phyloP scores from a whole-genome alignment of 2,888 invertebrate species.

The Lepidocyrtoides sp. region DNA sequence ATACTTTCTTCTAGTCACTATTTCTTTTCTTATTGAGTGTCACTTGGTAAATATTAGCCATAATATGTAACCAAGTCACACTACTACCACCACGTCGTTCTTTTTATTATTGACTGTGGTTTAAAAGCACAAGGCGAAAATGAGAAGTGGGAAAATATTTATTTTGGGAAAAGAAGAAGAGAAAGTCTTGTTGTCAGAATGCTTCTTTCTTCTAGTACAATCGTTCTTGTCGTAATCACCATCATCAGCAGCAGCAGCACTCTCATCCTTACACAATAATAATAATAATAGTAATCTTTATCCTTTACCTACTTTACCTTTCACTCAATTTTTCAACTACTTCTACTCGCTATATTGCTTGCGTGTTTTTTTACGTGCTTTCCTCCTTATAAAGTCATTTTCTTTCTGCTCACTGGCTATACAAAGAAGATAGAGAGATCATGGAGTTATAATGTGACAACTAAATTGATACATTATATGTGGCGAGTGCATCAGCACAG shows the following conservation, averaged over 20 bases:
- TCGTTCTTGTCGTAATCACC: too few relatives aligned
- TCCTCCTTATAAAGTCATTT: background rate
- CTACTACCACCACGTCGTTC: too few relatives aligned
- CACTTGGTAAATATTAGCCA: too few relatives aligned
- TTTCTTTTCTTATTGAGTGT: too few relatives aligned
- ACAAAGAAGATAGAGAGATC: slow-evolving; percentile 1
- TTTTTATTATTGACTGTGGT: background rate
- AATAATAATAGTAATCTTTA: background rate
- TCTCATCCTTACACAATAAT: too few relatives aligned
- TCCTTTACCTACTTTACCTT: background rate
- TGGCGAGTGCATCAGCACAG: background rate
- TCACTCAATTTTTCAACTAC: too few relatives aligned
- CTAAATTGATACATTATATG: slow-evolving; percentile 65
- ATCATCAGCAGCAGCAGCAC: too few relatives aligned
- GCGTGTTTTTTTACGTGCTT: background rate
- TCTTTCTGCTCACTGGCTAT: slow-evolving; percentile 19
- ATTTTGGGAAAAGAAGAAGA: background rate
- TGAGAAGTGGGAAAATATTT: background rate
- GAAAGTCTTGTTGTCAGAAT: background rate
- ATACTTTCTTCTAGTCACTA: too few relatives aligned
- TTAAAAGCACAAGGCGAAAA: too few relatives aligned
- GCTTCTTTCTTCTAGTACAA: too few relatives aligned
- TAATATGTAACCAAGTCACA: too few relatives aligned
- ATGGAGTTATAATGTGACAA: slow-evolving; percentile 49
- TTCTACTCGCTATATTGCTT: too few relatives aligned